Percentiles rank a stretch among this genome's conserved stretches.
Conservation (phyloP, 2,113 vertebrate species). For the Erinaceus europaeus region DNA sequence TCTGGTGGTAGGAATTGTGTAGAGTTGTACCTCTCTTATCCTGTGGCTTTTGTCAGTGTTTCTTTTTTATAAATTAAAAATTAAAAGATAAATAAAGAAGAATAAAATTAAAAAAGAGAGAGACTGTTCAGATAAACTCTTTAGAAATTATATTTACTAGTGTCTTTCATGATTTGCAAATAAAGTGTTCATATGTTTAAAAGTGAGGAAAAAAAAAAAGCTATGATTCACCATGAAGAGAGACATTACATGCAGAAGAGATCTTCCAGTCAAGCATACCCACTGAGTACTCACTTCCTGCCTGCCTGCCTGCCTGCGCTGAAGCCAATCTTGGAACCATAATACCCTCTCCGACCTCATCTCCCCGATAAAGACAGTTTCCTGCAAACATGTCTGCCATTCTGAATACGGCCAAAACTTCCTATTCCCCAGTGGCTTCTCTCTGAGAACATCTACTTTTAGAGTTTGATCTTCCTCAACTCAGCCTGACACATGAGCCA, state of each 20-base stretch:
- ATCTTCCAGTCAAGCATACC: background rate
- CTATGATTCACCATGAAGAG: background rate
- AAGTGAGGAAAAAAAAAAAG: too few relatives aligned
- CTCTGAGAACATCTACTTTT: background rate
- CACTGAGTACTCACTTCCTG: rapidly evolving
- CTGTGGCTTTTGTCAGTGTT: too few relatives aligned
- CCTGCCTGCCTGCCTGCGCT: background rate
- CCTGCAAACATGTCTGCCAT: background rate
- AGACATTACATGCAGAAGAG: background rate
- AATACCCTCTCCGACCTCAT: background rate
- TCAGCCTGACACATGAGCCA: slow-evolving; percentile 56
- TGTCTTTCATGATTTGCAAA: too few relatives aligned
- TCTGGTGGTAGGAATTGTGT: too few relatives aligned
- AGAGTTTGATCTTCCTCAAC: background rate
- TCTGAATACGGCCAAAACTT: background rate
- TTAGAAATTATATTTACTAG: too few relatives aligned
- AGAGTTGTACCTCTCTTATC: too few relatives aligned
- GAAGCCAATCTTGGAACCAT: background rate
- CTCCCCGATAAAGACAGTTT: background rate
- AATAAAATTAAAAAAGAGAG: too few relatives aligned
- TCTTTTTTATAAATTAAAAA: too few relatives aligned
- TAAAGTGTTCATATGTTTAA: too few relatives aligned
- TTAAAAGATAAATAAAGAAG: too few relatives aligned
- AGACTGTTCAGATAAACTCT: too few relatives aligned
- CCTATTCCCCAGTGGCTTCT: background rate